Conservation (phyloP, 30 jellyfish, hydroid and myxozoan genomes). For the Aurelia coerulea region DNA sequence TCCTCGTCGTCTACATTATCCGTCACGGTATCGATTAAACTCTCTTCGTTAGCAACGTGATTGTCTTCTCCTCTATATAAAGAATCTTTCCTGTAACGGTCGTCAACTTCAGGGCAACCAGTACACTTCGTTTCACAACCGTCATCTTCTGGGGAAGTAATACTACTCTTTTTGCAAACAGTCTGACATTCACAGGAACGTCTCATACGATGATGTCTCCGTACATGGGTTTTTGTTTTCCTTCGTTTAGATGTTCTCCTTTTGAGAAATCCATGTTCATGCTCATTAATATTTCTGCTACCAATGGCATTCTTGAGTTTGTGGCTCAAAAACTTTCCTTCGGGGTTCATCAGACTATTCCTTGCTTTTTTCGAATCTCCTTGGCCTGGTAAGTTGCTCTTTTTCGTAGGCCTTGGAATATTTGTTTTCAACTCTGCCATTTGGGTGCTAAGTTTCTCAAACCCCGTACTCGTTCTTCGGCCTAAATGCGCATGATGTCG, state of each 20-base stretch:
- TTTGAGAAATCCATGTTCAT: neutral
- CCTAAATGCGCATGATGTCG: too few relatives aligned
- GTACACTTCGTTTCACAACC: slow-evolving; percentile 55
- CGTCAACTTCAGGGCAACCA: slow-evolving; percentile 60
- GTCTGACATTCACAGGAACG: slow-evolving; percentile 81
- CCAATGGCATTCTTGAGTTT: neutral
- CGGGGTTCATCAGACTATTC: neutral
- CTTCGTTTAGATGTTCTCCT: neutral
- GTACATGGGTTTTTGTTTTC: neutral
- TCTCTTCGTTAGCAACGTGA: slow-evolving; percentile 19
- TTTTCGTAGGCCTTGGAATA: slow-evolving; percentile 40
- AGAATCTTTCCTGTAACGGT: slow-evolving; percentile 17
- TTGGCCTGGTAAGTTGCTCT: neutral
- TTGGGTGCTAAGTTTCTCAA: slow-evolving; percentile 9
- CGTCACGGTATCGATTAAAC: slow-evolving; percentile 17
- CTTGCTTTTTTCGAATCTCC: neutral
- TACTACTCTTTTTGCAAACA: slow-evolving; percentile 73
- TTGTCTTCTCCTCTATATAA: neutral
- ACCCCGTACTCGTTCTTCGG: neutral
- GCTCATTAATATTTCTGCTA: neutral
- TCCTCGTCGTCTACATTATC: slow-evolving; percentile 45
- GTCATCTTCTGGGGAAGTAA: slow-evolving; percentile 19
- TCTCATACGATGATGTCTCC: slow-evolving; percentile 1
- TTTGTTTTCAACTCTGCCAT: slow-evolving; percentile 33
- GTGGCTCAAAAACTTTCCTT: neutral